Percentiles rank a stretch among this genome's conserved stretches.
Conservation (phyloP, 2,888 invertebrate genomes). For the Axea sp. region DNA sequence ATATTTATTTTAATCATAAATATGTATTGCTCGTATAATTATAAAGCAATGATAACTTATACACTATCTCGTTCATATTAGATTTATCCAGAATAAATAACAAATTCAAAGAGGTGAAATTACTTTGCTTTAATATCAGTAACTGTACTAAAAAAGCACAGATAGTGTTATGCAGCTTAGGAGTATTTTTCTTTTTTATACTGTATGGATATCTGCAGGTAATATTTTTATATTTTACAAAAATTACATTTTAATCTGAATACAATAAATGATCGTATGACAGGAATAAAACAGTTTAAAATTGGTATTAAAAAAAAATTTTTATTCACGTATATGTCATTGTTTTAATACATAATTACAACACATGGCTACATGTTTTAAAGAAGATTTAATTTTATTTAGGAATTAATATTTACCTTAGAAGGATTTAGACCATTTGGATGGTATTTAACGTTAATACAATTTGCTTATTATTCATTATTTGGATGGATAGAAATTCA, state of each 20-base stretch:
- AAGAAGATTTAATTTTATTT: too few relatives aligned
- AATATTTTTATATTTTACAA: slow-evolving; percentile 60
- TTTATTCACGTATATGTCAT: too few relatives aligned
- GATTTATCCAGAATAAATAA: slow-evolving; percentile 8
- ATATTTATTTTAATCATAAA: too few relatives aligned
- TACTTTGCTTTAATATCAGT: slow-evolving; percentile 88
- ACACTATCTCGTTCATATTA: too few relatives aligned
- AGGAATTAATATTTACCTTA: slow-evolving; percentile 94
- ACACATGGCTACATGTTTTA: too few relatives aligned
- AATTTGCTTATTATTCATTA: slow-evolving; percentile 91
- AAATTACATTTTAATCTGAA: too few relatives aligned
- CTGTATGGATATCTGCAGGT: slow-evolving; percentile 93
- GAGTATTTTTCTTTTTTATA: slow-evolving; percentile 92
- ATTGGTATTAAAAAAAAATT: background rate
- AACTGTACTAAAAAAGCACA: slow-evolving; percentile 84
- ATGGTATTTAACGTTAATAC: slow-evolving; percentile 94
- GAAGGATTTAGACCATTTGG: slow-evolving; percentile 94
- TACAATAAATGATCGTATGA: too few relatives aligned
- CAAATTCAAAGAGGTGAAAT: slow-evolving; percentile 79
- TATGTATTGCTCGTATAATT: too few relatives aligned
- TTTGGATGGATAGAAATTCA: slow-evolving; percentile 89
- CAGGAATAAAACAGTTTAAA: background rate
- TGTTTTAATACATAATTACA: too few relatives aligned
- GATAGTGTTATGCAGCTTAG: slow-evolving; percentile 87
- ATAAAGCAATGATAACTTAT: too few relatives aligned